These are phyloP conservation scores for Neomonachus schauinslandi DNA, from an alignment of 2,113 vertebrate species.

Conservation along the genomic window DNA sequence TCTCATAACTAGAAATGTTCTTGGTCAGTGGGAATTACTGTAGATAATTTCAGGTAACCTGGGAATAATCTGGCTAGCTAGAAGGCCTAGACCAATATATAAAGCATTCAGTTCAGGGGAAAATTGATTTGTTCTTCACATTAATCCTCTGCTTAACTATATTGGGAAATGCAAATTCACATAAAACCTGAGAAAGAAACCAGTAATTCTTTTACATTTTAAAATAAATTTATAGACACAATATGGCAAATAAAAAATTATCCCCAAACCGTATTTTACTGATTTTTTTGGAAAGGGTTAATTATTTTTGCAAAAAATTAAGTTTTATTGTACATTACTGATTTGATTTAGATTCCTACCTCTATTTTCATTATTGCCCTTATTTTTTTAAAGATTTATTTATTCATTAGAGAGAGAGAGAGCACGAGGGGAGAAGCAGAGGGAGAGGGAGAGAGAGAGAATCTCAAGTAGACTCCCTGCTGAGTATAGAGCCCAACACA, in stretches of 20 bases:
- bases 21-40: constrained; percentile 63
- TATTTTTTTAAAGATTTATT: neutral
- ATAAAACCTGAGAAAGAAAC: neutral
- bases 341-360: neutral
- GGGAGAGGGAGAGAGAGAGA: neutral
- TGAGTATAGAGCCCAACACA: neutral
- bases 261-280: neutral
- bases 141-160: constrained; percentile 66
- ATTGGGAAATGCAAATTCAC: constrained; percentile 51
- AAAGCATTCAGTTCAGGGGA: constrained; percentile 51
- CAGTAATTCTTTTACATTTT: constrained; percentile 33
- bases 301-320: neutral
- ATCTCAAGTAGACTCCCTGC: neutral
- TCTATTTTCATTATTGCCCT: neutral
- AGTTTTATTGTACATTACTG: neutral
- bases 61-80: constrained; percentile 63
- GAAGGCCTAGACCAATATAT: constrained; percentile 50
- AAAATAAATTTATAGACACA: constrained; percentile 49
- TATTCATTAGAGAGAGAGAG: neutral
- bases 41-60: constrained; percentile 66
- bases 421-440: neutral
- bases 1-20: constrained; percentile 64
- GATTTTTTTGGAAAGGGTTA: neutral
- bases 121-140: constrained; percentile 51
- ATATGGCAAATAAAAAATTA: constrained; percentile 10